These are phyloP conservation scores for Erebia palarica DNA, from an alignment of 2,888 invertebrate genomes.

Conservation along the genomic window DNA sequence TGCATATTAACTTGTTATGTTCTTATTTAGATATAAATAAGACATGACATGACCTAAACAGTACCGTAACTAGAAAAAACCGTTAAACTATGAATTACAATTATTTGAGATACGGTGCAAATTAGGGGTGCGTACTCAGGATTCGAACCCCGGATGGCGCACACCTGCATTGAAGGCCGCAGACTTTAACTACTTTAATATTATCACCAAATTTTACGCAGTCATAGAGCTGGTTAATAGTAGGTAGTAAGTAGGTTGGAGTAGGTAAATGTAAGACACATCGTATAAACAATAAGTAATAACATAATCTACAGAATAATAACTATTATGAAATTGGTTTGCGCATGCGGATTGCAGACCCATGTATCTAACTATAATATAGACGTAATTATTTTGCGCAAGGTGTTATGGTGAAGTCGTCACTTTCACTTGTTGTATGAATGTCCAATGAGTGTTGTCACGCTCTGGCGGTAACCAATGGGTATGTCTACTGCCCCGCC, in stretches of 20 bases:
- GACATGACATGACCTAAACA: too few species aligned
- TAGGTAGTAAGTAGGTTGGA: not conserved
- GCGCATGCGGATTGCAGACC: constrained; percentile 47
- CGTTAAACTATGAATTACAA: too few species aligned
- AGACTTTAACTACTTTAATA: too few species aligned
- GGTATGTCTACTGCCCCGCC: constrained; percentile 73
- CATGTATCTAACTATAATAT: constrained; percentile 54
- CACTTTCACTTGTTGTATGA: constrained; percentile 73
- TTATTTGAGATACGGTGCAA: too few species aligned
- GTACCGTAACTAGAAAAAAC: too few species aligned
- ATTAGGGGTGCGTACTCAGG: too few species aligned
- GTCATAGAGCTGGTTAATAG: not conserved
- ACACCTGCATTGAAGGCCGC: too few species aligned
- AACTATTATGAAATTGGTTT: constrained; percentile 40
- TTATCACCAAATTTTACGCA: too few species aligned
- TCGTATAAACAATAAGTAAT: not conserved
- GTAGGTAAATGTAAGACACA: not conserved
- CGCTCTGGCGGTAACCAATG: constrained; percentile 77
- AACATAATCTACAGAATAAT: constrained; percentile 34
- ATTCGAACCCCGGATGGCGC: too few species aligned
- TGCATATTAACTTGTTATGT: constrained; percentile 23
- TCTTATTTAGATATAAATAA: too few species aligned
- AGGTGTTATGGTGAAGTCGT: constrained; percentile 67
- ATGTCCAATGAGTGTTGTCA: constrained; percentile 79
- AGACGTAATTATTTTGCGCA: constrained; percentile 61